phyloP scores from a whole-genome alignment of 2,888 invertebrate species.

The Lepidonotus clava region DNA sequence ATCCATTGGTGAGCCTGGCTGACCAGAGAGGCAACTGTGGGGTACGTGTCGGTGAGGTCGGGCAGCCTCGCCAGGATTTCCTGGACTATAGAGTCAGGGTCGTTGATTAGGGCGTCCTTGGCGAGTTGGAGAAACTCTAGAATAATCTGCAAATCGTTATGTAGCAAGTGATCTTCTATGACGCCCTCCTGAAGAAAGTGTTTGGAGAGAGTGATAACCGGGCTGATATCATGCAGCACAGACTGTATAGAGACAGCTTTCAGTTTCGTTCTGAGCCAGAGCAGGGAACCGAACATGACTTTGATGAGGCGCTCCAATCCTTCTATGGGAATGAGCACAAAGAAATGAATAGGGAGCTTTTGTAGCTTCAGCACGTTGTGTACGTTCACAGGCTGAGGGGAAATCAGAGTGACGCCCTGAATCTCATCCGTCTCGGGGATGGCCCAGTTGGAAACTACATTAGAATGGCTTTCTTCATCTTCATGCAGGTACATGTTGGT shows the following conservation, averaged over 20 bases:
- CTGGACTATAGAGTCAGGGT: conserved; percentile 34
- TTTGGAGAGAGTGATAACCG: conserved; percentile 29
- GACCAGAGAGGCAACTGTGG: conserved; percentile 46
- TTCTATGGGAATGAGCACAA: conserved; percentile 60
- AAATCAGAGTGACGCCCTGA: background rate
- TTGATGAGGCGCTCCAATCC: conserved; percentile 58
- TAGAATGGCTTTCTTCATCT: background rate
- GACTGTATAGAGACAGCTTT: background rate
- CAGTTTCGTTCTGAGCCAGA: conserved; percentile 62
- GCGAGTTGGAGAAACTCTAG: conserved; percentile 60
- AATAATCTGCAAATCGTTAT: conserved; percentile 54
- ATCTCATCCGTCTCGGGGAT: background rate
- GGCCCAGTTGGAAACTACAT: background rate
- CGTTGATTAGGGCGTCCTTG: background rate
- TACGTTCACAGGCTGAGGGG: conserved; percentile 50
- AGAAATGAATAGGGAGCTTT: conserved; percentile 56
- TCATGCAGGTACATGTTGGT: conserved; percentile 56
- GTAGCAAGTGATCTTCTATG: conserved; percentile 4
- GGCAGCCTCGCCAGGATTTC: conserved; percentile 58
- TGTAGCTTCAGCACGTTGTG: conserved; percentile 55
- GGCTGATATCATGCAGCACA: conserved; percentile 55
- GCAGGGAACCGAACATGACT: conserved; percentile 59
- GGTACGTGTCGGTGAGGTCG: background rate
- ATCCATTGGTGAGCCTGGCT: conserved; percentile 17
- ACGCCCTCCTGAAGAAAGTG: conserved; percentile 54